Evolutionary conservation across 2,888 invertebrate species (phyloP).

Genomic region (Drosophila macrospina): DNA sequence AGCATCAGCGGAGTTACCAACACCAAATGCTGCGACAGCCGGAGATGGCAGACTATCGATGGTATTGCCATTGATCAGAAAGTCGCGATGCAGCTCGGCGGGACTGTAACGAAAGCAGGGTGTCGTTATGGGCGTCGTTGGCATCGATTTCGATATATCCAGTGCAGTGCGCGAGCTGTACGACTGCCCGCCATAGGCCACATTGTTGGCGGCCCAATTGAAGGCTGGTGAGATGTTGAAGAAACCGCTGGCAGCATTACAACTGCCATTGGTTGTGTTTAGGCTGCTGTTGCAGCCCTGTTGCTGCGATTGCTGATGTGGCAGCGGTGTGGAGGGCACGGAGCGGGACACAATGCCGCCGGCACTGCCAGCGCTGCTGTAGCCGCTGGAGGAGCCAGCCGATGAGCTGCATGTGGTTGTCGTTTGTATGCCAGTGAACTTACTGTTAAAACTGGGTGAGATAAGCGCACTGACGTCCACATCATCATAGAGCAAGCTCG

Average conservation of each 20-base stretch:
- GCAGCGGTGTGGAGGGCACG: constrained; percentile 89
- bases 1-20: constrained; percentile 45
- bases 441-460: constrained; percentile 79
- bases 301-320: constrained; percentile 82
- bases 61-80: constrained; percentile 88
- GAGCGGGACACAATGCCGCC: constrained; percentile 87
- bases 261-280: constrained; percentile 35
- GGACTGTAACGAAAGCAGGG: constrained; percentile 87
- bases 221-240: constrained; percentile 63
- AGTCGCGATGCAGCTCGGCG: constrained; percentile 85
- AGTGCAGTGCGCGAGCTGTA: constrained; percentile 79
- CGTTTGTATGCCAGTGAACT: constrained; percentile 75
- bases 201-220: constrained; percentile 49
- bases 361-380: constrained; percentile 77
- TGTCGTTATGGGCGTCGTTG: constrained; percentile 89
- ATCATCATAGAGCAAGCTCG: constrained; percentile 68
- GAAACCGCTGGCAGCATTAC: constrained; percentile 52
- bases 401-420: constrained; percentile 80
- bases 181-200: constrained; percentile 46
- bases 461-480: constrained; percentile 82
- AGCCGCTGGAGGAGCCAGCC: constrained; percentile 82
- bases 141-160: constrained; percentile 91
- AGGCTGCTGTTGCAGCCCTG: constrained; percentile 39
- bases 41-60: constrained; percentile 84
- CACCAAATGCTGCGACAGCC: constrained; percentile 52